Base-by-base conservation (phyloP, 1,140 invertebrate species). In the Octopus bimaculoides region DNA sequence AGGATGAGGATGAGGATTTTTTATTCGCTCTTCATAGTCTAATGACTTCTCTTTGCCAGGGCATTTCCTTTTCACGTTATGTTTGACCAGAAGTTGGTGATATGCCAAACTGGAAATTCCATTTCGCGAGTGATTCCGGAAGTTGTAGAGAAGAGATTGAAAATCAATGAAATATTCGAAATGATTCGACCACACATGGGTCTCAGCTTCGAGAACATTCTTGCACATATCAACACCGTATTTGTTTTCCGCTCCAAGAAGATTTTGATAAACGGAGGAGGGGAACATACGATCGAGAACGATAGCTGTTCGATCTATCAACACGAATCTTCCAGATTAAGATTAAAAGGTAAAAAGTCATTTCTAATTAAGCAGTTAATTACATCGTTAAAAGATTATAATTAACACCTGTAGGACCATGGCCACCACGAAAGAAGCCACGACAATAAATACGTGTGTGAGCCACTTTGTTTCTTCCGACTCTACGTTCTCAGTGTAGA, bases 41-140 rank as follows among this genome's bases (percentile, higher is more conserved):
- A 71, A 10, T 8, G 17, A 14, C 14, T 71, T 71, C 17, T 17
- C 26, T 17, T 71, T 6, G 17, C 7, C 74, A 93, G 94, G 77
- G 94, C 97, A 4, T 98, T 98, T 90, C 97, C 97, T 14, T 98
- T 98, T 89, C 96, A 98, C 89, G 90, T 98, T 81, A 94, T 98
- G 93, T 98, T 98, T 88, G 94, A 98, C 87, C 92, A 94, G 17
- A 92, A 96, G 80, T 92, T 98, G 89, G 93, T 92, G 84, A 94
- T 98, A 83, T 93, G 95, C 55, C 96, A 97, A 91, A 94, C 84
- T 8, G 97, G 97, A 55, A 93, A 94, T 75, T 95, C 96, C 1
- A 94, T 98, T 52, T 81, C 81, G n/a, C 93, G 96, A 78, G 93
- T 98, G 9, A 93, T 98, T 84, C 96, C 96, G 0, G 91, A 92